phyloP scores from a whole-genome alignment of 2,113 vertebrate species.

The Campylorhamphus procurvoides region DNA sequence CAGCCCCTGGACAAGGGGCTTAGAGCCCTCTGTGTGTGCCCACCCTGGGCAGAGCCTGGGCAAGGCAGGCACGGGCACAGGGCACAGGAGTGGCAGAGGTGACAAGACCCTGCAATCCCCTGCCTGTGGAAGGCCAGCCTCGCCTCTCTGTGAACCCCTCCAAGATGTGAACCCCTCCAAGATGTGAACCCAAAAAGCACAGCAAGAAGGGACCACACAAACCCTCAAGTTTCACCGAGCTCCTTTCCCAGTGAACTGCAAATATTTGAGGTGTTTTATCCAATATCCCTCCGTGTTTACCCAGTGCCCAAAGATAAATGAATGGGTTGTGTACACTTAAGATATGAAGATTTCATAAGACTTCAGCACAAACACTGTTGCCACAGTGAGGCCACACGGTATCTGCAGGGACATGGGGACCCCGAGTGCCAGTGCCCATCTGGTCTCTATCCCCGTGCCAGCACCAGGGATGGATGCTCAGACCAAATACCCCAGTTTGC shows the following conservation, averaged over 20 bases:
- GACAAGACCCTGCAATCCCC: not conserved
- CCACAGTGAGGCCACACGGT: not conserved
- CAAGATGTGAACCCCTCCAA: not conserved
- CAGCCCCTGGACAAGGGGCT: not conserved
- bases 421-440: rapidly evolving
- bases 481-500: not conserved
- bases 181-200: not conserved
- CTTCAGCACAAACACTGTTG: not conserved
- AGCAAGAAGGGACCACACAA: not conserved
- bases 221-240: not conserved
- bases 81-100: not conserved
- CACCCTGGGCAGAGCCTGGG: rapidly evolving
- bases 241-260: not conserved
- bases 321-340: not conserved
- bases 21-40: not conserved
- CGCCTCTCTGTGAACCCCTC: not conserved
- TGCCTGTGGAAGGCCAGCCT: not conserved
- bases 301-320: not conserved
- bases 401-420: rapidly evolving
- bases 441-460: not conserved
- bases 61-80: rapidly evolving
- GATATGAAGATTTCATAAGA: not conserved
- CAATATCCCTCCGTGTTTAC: not conserved
- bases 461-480: not conserved
- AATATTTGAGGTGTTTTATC: conserved; percentile 11